Base-by-base conservation (phyloP, 2,797 vertebrate genomes). In the Odontamblyopus rebecca region DNA sequence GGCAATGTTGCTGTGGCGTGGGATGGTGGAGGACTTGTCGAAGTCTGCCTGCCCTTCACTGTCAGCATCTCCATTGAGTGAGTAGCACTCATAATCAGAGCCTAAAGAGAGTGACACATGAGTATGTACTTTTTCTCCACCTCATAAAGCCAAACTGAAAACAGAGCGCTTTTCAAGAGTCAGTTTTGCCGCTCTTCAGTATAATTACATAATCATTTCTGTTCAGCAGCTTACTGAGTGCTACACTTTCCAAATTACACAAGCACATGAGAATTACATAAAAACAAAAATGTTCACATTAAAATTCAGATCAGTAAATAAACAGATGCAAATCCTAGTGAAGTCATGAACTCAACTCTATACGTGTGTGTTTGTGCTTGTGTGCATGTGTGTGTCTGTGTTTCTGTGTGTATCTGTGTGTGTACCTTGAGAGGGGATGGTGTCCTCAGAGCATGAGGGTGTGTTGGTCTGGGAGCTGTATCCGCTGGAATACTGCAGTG, bases 391-490 rank as follows among this genome's bases (percentile, higher is more conserved):
- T 41, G 8, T 9, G 38, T 41, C 6, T 41, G 38, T 41, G 6
- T 41, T 2, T 41, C 7, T 41, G 38, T 41, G 38, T 9, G 41
- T 44, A 2, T 44, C 1, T 41, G 23, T 65, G 6, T 56, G 13
- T 41, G 64, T 59, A 98, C 98, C 97, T 94, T 99, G 97, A 32
- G 97, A 98, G 29, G 97, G 97, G 74, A 99, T 98, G 85, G 98
- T 98, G 92, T 99, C 97, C 91, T 99, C 98, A 0, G 98, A 99
- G 92, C 97, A 99, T 23, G 96, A 98, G 0, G 97, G 97, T 0
- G 97, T 99, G 82, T 97, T 99, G 79, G 96, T 98, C 92, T 98
- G 97, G 0, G 96, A 97, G 94, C 97, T 99, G 91, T 99, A 99
- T 82, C 97, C 97, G 0, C 97, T 99, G 18, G 98, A 98, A 81